Base-by-base conservation (phyloP, 2,888 invertebrate genomes). In the Heteropelma amictum region DNA sequence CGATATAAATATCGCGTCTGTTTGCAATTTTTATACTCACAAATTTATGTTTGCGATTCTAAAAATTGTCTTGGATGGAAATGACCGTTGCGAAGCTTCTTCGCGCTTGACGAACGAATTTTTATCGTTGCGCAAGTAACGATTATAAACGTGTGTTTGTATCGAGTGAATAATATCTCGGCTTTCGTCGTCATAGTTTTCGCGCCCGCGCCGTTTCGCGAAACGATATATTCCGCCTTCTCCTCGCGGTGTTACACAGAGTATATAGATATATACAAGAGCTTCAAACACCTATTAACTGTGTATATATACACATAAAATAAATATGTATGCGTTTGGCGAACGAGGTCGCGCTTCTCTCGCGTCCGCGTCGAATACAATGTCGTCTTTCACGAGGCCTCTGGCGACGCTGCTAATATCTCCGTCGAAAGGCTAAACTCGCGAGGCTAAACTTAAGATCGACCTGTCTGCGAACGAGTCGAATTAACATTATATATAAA, bases 371-470 rank as follows among this genome's bases (percentile, higher is more conserved):
- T 80, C 78, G 82, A 79, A 83, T 81, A 83, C 82, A 83, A 83
- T 80, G 81, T 79, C 78, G 80, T 78, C 83, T 85, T 86, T 84
- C 82, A 84, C 78, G 74, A 79, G 64, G 78, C 74, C 77, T 80
- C 75, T 79, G 67, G 79, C 78, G 82, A 82, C 84, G 76, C 82
- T 84, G 61, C 61, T 61, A 84, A 86, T 83, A 82, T 81, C 78
- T 77, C 77, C 81, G 79, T 78, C 70, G 70, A 74, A 65, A 74
- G 70, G 65, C 70, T 65, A 61, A 74, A 47, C 58, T 53, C 33
- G 65, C 65, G 60, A 60, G 69, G 58, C 63, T 38, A 74, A 69
- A 38, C 49, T 64, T 53, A 23, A 47, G 61, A 56, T 61, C 60
- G 72, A 63, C 61, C 49, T 28, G 40, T 12, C 47, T 40, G 30